Conservation (phyloP, 2,113 vertebrate genomes). For the Silurus meridionalis region DNA sequence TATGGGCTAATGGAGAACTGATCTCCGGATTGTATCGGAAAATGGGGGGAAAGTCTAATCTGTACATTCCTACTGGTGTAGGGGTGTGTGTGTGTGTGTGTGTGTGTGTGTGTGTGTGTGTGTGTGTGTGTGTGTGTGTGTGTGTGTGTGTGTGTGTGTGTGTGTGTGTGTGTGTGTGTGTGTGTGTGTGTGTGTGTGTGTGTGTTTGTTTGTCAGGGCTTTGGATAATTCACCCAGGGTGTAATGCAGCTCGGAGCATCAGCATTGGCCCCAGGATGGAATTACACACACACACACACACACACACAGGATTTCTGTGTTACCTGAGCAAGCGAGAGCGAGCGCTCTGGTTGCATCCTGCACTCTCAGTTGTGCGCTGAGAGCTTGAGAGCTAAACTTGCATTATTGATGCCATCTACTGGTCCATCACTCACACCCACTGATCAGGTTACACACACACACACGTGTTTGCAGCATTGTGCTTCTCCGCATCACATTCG, state of each 20-base stretch:
- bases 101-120: slow-evolving; percentile 25
- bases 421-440: slow-evolving; percentile 43
- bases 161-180: too few relatives aligned
- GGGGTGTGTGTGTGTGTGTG: slow-evolving; percentile 5
- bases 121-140: slow-evolving; percentile 29
- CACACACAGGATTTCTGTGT: slow-evolving; percentile 33
- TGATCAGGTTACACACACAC: slow-evolving; percentile 35
- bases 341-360: slow-evolving; percentile 40
- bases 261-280: slow-evolving; percentile 28
- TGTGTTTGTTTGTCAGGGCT: slow-evolving; percentile 32
- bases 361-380: slow-evolving; percentile 44
- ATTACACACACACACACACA: slow-evolving; percentile 41
- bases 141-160: slow-evolving; percentile 30
- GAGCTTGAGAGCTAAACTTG: slow-evolving; percentile 37
- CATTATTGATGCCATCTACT: slow-evolving; percentile 45
- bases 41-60: slow-evolving; percentile 10
- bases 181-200: neutral
- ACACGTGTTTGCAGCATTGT: neutral
- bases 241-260: slow-evolving; percentile 38
- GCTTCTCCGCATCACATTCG: neutral
- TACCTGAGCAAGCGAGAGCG: slow-evolving; percentile 22
- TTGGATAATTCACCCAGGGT: slow-evolving; percentile 23
- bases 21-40: neutral
- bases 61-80: neutral
- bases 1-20: neutral